Evolutionary conservation across 2,888 invertebrate genomes (phyloP).

Genomic region (Lepidochrysops patricia): DNA sequence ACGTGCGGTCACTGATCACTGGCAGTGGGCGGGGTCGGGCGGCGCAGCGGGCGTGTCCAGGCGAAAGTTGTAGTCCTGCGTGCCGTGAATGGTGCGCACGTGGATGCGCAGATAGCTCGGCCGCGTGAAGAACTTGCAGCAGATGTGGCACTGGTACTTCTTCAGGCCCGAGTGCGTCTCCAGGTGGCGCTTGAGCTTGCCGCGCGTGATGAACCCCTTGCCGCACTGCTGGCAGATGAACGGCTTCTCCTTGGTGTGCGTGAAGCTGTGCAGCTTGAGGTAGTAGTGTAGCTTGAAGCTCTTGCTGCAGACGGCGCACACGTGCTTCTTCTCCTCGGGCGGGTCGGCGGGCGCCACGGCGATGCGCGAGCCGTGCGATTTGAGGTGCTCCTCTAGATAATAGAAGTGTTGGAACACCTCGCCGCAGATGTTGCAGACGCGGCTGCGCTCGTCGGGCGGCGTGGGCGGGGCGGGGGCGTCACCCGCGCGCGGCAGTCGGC

Average conservation of each 20-base stretch:
- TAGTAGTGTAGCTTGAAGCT: conserved; percentile 62
- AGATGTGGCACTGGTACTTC: conserved; percentile 63
- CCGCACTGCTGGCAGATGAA: conserved; percentile 64
- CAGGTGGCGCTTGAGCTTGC: conserved; percentile 56
- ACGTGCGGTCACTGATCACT: background rate
- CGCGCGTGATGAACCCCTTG: conserved; percentile 61
- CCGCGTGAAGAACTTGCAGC: conserved; percentile 62
- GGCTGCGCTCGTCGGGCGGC: conserved; percentile 42
- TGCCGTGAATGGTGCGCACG: conserved; percentile 58
- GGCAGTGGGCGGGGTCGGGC: background rate
- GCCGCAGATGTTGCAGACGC: conserved; percentile 65
- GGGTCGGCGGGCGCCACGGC: conserved; percentile 44
- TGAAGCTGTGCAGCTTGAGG: conserved; percentile 56
- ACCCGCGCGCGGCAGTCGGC: conserved; percentile 30
- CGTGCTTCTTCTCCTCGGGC: conserved; percentile 49
- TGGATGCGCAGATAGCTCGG: conserved; percentile 59
- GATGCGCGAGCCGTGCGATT: conserved; percentile 56
- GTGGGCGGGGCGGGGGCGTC: conserved; percentile 30
- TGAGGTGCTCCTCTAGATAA: conserved; percentile 59
- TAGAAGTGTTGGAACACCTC: conserved; percentile 63
- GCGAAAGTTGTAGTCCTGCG: conserved; percentile 55
- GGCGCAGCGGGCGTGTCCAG: conserved; percentile 24
- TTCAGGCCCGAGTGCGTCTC: conserved; percentile 60
- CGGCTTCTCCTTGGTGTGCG: conserved; percentile 61
- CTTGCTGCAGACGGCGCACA: conserved; percentile 53